Percentiles rank a stretch among this genome's conserved stretches.
phyloP scores from a whole-genome alignment of 2,888 invertebrate genomes.

The Lasioglossum oenotherae region DNA sequence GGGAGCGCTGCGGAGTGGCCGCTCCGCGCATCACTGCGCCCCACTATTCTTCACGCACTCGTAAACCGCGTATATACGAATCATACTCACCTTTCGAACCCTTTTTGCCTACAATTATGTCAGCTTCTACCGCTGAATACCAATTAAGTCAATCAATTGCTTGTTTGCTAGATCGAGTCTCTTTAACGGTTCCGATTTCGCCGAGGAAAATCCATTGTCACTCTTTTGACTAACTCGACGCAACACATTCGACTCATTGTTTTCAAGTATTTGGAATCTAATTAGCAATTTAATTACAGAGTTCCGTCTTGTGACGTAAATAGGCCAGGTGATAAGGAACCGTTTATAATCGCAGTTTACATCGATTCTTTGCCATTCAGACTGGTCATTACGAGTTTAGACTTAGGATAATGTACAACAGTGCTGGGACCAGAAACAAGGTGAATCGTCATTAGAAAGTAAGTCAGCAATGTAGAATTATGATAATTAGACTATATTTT shows the following conservation, averaged over 20 bases:
- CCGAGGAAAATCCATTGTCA: background rate
- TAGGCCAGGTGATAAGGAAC: too few species aligned
- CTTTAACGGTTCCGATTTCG: background rate
- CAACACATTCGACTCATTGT: background rate
- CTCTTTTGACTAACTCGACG: background rate
- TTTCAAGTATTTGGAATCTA: background rate
- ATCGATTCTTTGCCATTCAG: background rate
- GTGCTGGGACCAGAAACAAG: background rate
- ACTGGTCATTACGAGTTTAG: too few species aligned
- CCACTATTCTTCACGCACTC: slow-evolving; percentile 80
- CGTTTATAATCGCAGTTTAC: background rate
- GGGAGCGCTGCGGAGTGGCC: slow-evolving; percentile 84
- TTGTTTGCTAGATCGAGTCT: background rate
- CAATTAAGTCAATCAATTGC: background rate
- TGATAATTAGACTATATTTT: background rate
- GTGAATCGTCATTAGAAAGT: background rate
- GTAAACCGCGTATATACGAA: slow-evolving; percentile 76
- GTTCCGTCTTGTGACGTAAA: background rate
- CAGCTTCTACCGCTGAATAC: background rate
- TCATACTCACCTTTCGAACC: slow-evolving; percentile 32
- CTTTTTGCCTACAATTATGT: slow-evolving; percentile 14
- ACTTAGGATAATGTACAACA: background rate
- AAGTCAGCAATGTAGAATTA: background rate
- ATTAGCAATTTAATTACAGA: background rate
- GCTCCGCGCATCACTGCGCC: slow-evolving; percentile 84